Evolutionary conservation across 2,888 invertebrate genomes (phyloP), one percentile per base, ranked within the genome.

Genomic region (Erannis defoliaria): DNA sequence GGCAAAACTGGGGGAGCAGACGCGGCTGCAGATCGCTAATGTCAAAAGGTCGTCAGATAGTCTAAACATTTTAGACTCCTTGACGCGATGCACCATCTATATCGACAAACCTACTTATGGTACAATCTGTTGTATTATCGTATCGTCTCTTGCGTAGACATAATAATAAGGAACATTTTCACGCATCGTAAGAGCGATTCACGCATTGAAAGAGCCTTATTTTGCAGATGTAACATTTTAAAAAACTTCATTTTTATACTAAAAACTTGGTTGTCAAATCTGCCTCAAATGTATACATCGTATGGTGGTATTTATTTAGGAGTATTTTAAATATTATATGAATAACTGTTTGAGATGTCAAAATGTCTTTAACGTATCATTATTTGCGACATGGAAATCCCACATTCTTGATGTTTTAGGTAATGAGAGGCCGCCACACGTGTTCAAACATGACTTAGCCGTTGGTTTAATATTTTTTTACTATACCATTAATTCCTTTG

Each of bases 21-120:
- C 73, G 66, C 56, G 55, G 51, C 54, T 62, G 68, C 71, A 67
- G 62, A 68, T 73, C 71, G 68, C 64, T 71, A 73, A 78, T 77
- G 79, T 80, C 80, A 81, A 55, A 64, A 81, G 79, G 59, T 29
- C 48, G 63, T 56, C 55, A 61, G 65, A 63, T 75, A 81, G 79
- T 75, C 80, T 74, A 72, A 79, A 81, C 78, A 76, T 61, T 67
- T 56, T 53, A 42, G 45, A 57, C 55, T 38, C 55, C 21, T 38
- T 40, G 55, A 55, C 51, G 37, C 49, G 38, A 33, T 55, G 31
- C 43, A 42, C 16, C n/a, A 18, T 1, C 26, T 16, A 40, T 59
- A 26, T 26, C 21, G 14, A 29, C n/a, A 1, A 9, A 23, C 14
- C 26, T 43, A 35, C 31, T 29, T 29, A 19, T 18, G 3, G 31